Percentiles rank a stretch among this genome's conserved stretches.
Evolutionary conservation across 2,888 invertebrate genomes (phyloP).

Genomic region (Agrochola lychnidis): DNA sequence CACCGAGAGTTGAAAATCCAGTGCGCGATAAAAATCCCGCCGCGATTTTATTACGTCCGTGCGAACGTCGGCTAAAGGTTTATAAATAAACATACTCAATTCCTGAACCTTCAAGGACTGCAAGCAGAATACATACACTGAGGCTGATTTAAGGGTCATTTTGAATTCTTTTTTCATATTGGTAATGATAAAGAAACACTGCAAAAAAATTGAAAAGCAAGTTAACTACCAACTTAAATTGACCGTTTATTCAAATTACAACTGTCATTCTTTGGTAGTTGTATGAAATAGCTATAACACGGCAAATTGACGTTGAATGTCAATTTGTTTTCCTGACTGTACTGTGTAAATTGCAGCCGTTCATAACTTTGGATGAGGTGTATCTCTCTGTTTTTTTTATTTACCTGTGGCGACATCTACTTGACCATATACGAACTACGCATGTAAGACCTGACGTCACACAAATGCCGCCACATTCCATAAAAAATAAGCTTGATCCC

Average conservation of each 20-base stretch:
- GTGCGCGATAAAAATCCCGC: no score
- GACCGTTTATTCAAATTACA: neutral
- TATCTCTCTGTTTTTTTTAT: neutral
- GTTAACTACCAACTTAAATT: neutral
- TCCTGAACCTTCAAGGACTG: neutral
- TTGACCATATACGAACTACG: no score
- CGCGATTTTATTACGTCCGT: no score
- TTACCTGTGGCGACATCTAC: neutral
- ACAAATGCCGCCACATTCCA: no score
- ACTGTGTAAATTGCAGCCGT: neutral
- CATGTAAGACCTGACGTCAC: no score
- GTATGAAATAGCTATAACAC: neutral
- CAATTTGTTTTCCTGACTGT: neutral
- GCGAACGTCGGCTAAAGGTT: no score
- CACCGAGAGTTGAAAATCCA: no score
- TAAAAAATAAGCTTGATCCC: neutral
- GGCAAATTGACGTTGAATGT: neutral
- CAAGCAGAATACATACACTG: neutral
- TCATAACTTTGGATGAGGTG: neutral
- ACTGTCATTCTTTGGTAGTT: neutral
- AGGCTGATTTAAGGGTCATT: neutral
- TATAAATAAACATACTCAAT: neutral
- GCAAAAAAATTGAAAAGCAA: neutral
- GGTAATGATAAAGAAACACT: neutral
- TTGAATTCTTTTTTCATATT: neutral